Evolutionary conservation across 2,113 vertebrate species (phyloP).

Genomic region (Abramis brama): DNA sequence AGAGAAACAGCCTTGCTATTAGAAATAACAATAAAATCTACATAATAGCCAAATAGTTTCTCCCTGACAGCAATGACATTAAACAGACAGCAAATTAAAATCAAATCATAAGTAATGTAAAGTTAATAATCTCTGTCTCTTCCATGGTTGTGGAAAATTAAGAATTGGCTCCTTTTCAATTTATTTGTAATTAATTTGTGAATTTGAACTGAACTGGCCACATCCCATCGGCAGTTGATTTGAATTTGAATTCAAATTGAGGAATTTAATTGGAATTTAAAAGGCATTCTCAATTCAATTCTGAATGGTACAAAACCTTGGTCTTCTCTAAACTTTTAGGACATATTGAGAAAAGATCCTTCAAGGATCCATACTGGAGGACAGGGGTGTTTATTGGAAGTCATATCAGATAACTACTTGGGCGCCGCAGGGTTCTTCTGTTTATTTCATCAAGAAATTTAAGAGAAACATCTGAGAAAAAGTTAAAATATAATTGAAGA

Average conservation of each 20-base stretch:
- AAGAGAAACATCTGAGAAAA: not conserved
- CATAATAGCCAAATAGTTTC: too few species aligned
- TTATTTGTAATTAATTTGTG: not conserved
- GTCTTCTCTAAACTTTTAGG: not conserved
- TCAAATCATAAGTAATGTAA: not conserved
- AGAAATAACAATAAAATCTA: not conserved
- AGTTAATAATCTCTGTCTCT: not conserved
- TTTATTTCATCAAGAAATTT: not conserved
- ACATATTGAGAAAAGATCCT: not conserved
- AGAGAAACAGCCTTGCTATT: not conserved
- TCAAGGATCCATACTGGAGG: not conserved
- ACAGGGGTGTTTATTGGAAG: not conserved
- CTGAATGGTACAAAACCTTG: not conserved
- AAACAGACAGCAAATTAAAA: not conserved
- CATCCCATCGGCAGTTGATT: not conserved
- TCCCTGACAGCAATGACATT: not conserved
- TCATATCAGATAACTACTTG: not conserved
- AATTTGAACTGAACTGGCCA: not conserved
- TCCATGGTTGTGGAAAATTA: not conserved
- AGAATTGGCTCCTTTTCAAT: not conserved
- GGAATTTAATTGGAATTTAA: not conserved
- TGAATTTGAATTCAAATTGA: not conserved
- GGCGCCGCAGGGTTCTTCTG: not conserved
- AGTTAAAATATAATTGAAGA: conserved; percentile 4
- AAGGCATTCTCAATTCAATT: not conserved